Evolutionary conservation across 2,797 vertebrate species (phyloP), one percentile per base, ranked within the genome.

Genomic region (Alca torda): DNA sequence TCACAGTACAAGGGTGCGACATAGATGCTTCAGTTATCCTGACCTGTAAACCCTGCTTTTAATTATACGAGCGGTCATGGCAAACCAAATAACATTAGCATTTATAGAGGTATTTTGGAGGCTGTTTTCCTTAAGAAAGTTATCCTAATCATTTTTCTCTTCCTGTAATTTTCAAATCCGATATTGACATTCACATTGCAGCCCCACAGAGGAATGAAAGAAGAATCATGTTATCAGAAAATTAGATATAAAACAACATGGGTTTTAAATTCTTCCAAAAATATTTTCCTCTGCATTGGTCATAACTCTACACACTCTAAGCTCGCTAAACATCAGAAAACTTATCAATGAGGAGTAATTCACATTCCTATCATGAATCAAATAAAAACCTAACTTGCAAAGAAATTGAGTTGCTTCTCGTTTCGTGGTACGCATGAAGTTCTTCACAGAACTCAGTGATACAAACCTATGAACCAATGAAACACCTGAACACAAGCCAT

Each of bases 371-470:
- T 57, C 13, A 30, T 3, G 8, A 53, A 70, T 17, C 16, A 67
- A 85, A 91, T 23, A 18, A 51, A 56, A 41, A 56, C 3, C 23
- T 35, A 46, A 65, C 31, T 25, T 72, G 10, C 20, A 61, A 80
- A 74, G 28, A 64, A 87, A 69, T 48, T 35, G 2, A 39, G 13
- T 69, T 74, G 10, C 13, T 85, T 83, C 23, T 84, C 11, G 28
- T 60, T 84, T 73, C 1, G 0, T 10, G 26, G 60, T 59, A 45
- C 0, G 0, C 1, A 1, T 53, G 5, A 84, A 86, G 31, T 21
- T 68, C 43, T 60, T 48, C 46, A 68, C 33, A 81, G 53, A 77
- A 90, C 5, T 3, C n/a, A 46, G 16, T 9, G 9, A 74, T 16
- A 84, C 7, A 89, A 94, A 64, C 8, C 18, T 67, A 75, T 2